phyloP scores from a whole-genome alignment of 2,113 vertebrate genomes.

The Psittacus erithacus region DNA sequence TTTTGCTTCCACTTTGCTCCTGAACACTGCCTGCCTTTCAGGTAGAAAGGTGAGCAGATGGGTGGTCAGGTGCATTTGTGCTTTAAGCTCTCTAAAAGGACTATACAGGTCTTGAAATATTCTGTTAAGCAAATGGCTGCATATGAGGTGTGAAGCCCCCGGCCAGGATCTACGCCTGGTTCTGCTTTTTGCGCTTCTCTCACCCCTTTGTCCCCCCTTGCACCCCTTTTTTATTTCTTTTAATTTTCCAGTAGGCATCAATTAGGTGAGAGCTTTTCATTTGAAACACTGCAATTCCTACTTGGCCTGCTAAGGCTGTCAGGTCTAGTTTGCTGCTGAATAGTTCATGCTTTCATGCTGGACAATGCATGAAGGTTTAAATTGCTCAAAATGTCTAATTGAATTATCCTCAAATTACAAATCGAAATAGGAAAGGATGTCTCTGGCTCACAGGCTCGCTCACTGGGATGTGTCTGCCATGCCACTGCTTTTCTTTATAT shows the following conservation, averaged over 20 bases:
- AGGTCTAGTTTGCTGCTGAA: constrained; percentile 81
- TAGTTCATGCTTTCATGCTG: constrained; percentile 75
- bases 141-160: constrained; percentile 23
- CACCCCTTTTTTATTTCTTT: not conserved
- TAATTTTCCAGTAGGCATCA: constrained; percentile 34
- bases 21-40: not conserved
- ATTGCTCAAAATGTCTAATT: constrained; percentile 83
- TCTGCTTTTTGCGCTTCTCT: not conserved
- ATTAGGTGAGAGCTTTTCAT: constrained; percentile 47
- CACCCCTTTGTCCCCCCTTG: too few relatives aligned
- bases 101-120: not conserved
- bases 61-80: not conserved
- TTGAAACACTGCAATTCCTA: constrained; percentile 43
- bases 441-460: constrained; percentile 66
- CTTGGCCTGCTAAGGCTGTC: constrained; percentile 78
- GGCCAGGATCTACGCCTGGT: not conserved
- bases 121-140: not conserved
- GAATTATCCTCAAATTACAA: constrained; percentile 83
- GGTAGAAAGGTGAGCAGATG: not conserved
- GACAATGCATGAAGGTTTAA: constrained; percentile 89
- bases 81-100: not conserved
- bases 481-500: constrained; percentile 20
- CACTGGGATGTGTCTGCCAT: constrained; percentile 59
- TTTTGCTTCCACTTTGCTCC: not conserved
- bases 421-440: constrained; percentile 75